Base-by-base conservation (phyloP, 2,888 invertebrate species). In the Drosophila suboccidentalis region DNA sequence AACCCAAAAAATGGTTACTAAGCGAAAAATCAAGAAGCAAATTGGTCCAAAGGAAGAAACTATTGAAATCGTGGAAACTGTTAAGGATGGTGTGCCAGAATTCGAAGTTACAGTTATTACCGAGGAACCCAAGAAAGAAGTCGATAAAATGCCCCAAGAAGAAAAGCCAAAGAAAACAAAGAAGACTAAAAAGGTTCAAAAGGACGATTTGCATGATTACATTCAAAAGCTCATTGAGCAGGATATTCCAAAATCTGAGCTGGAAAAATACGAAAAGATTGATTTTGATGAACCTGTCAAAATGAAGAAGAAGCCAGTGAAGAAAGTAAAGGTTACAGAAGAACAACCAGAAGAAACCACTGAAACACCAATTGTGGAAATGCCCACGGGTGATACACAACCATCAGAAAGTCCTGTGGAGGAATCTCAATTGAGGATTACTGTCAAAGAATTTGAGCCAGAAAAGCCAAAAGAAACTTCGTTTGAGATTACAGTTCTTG, bases 21-120 rank as follows among this genome's bases (percentile, higher is more conserved):
- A 84, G 22, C 90, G 92, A 47, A 90, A 92, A 76, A 90, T 93
- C 50, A 89, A 90, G 69, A 94, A 93, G 71, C 91, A 92, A 54
- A 73, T 90, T 17, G 94, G 93, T 44, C 93, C 92, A n/a, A 92
- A 93, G 69, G 91, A 93, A 78, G 93, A 94, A 89, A 90, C 93
- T 5, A 93, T 93, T 11, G 93, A 93, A 88, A 92, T 93, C 59
- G 87, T 92, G 43, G 93, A 75, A 55, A 76, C 75, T 39, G 39
- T 63, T 3, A 76, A 68, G 38, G 93, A 92, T 71, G 93, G 91
- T 57, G 90, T 91, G 73, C 93, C 94, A 60, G 88, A 93, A 89
- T 92, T 92, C 55, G 92, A 93, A 63, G 92, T 94, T 8, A 92
- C 92, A 11, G 91, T 94, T 0, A 87, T 73, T 46, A 80, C 86